phyloP scores from a whole-genome alignment of 2,888 invertebrate species.

The Calameuta idolon region DNA sequence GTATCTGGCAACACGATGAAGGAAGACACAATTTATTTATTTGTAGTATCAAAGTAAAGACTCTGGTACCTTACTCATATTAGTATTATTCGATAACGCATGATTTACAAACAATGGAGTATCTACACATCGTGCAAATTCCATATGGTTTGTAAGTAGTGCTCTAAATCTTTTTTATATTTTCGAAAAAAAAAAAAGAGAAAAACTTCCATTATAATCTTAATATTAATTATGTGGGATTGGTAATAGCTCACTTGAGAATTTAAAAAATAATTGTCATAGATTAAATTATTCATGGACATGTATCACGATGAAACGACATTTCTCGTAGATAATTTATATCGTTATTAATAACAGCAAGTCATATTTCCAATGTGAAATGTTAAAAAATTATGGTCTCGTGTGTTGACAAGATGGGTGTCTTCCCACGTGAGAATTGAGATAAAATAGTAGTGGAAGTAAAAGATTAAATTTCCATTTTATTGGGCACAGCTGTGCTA shows the following conservation, averaged over 20 bases:
- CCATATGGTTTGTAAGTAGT: background rate
- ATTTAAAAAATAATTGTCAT: background rate
- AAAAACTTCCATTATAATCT: background rate
- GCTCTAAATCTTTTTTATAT: background rate
- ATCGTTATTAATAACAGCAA: background rate
- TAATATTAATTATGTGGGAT: background rate
- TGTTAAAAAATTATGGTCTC: conserved; percentile 34
- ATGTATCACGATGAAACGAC: background rate
- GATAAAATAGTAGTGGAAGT: background rate
- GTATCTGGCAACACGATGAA: conserved; percentile 14
- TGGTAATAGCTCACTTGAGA: background rate
- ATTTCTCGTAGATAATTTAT: background rate
- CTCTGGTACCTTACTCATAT: conserved; percentile 13
- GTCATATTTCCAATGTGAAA: conserved; percentile 13
- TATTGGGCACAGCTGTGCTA: background rate
- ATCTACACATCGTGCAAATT: background rate
- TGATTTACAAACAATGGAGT: background rate
- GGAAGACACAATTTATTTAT: conserved; percentile 30
- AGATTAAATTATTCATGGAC: background rate
- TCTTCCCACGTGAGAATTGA: conserved; percentile 32
- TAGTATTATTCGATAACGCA: background rate
- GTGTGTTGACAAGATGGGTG: conserved; percentile 36
- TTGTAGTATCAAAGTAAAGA: conserved; percentile 19
- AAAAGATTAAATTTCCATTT: background rate
- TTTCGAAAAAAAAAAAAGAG: background rate